Percentiles rank a stretch among this genome's conserved stretches.
These are phyloP conservation scores for Campoletis raptor DNA, from an alignment of 2,888 invertebrate species.

Conservation along the genomic window DNA sequence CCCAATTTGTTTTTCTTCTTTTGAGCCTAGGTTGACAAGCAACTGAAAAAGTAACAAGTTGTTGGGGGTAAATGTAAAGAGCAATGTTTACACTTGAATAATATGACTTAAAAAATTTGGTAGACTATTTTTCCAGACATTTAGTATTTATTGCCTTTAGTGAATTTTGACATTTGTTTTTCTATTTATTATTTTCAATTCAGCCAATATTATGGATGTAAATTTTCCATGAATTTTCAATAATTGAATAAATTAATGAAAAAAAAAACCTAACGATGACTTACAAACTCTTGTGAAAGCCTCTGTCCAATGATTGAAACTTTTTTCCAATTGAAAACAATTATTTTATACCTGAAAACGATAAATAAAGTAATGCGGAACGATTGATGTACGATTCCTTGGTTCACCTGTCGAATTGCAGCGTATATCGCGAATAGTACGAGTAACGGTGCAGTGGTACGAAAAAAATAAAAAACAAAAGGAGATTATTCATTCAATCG, in stretches of 20 bases:
- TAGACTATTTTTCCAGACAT: not conserved
- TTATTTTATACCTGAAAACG: slow-evolving; percentile 6
- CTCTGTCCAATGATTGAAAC: not conserved
- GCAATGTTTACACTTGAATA: not conserved
- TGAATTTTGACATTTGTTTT: not conserved
- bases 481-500: slow-evolving; percentile 63
- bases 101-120: too few species aligned
- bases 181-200: not conserved
- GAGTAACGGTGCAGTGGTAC: slow-evolving; percentile 5
- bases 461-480: slow-evolving; percentile 39
- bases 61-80: not conserved
- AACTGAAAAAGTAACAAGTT: not conserved
- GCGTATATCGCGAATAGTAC: not conserved
- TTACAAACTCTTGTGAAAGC: not conserved
- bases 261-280: not conserved
- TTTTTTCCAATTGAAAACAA: not conserved
- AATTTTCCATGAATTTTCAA: not conserved
- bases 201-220: not conserved
- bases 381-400: slow-evolving; percentile 7
- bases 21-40: not conserved
- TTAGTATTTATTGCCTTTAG: not conserved
- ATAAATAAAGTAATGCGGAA: not conserved
- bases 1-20: not conserved
- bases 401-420: slow-evolving; percentile 2
- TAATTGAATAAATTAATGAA: not conserved